Conservation (phyloP, 2,888 invertebrate species). For the Drosophila yooni region DNA sequence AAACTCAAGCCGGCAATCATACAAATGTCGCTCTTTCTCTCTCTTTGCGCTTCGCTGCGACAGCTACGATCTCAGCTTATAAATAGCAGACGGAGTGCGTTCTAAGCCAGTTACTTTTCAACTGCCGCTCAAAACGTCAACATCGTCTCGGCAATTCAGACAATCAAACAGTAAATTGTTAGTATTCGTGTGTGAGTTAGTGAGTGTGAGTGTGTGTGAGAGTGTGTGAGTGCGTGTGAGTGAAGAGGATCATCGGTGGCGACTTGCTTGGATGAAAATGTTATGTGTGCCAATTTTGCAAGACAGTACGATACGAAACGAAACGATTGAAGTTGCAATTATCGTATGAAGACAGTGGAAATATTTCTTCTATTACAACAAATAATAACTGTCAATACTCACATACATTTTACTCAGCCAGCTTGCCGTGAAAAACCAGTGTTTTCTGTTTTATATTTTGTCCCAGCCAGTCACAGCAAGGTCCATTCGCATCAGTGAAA, state of each 20-base stretch:
- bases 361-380: slow-evolving; percentile 49
- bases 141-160: slow-evolving; percentile 38
- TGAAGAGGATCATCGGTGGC: slow-evolving; percentile 33
- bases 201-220: neutral
- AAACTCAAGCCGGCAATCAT: slow-evolving; percentile 27
- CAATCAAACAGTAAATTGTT: slow-evolving; percentile 38
- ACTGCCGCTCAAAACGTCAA: slow-evolving; percentile 63
- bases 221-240: neutral
- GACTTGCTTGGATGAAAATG: slow-evolving; percentile 58
- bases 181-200: slow-evolving; percentile 46
- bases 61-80: slow-evolving; percentile 67
- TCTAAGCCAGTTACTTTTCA: slow-evolving; percentile 74
- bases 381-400: slow-evolving; percentile 35
- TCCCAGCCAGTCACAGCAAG: slow-evolving; percentile 55
- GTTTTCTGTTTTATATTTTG: slow-evolving; percentile 45
- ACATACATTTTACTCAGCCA: slow-evolving; percentile 45
- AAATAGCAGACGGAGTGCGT: slow-evolving; percentile 75
- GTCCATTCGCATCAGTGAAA: slow-evolving; percentile 54
- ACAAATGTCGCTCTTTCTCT: slow-evolving; percentile 17
- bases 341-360: slow-evolving; percentile 69
- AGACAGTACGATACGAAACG: slow-evolving; percentile 39
- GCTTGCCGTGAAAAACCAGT: slow-evolving; percentile 66
- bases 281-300: slow-evolving; percentile 67
- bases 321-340: slow-evolving; percentile 63
- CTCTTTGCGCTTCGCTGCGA: neutral